Evolutionary conservation across 1,140 invertebrate genomes (phyloP).

Genomic region (Brachionus angularis): DNA sequence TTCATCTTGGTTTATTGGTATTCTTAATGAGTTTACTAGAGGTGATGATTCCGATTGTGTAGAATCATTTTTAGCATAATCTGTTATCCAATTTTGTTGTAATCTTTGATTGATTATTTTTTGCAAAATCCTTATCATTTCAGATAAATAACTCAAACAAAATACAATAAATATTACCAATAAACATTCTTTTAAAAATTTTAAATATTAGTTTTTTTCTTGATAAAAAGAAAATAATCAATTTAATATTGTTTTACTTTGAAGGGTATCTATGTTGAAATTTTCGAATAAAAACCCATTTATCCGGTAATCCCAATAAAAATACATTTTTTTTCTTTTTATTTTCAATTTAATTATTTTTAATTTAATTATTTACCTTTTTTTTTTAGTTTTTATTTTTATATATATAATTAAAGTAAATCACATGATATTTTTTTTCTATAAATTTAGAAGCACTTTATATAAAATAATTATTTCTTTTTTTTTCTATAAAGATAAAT

Average conservation of each 20-base stretch:
- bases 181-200: conserved; percentile 31
- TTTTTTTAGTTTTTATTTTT: not conserved
- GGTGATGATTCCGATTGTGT: conserved; percentile 25
- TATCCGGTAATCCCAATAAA: conserved; percentile 26
- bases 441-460: too few species aligned
- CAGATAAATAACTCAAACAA: conserved; percentile 19
- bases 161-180: conserved; percentile 29
- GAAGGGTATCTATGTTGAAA: conserved; percentile 24
- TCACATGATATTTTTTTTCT: too few species aligned
- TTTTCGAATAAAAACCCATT: conserved; percentile 37
- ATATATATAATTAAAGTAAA: too few species aligned
- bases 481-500: too few species aligned
- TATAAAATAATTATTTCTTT: too few species aligned
- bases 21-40: conserved; percentile 3
- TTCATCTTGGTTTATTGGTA: not conserved
- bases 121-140: conserved; percentile 17
- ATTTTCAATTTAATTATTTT: not conserved
- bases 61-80: not conserved
- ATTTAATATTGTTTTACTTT: not conserved
- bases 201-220: too few species aligned
- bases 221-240: not conserved
- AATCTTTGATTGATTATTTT: conserved; percentile 17
- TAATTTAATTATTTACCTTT: not conserved
- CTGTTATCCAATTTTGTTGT: not conserved
- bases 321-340: conserved; percentile 11